Conservation (phyloP, 2,113 vertebrate species). For the Eidolon helvum region DNA sequence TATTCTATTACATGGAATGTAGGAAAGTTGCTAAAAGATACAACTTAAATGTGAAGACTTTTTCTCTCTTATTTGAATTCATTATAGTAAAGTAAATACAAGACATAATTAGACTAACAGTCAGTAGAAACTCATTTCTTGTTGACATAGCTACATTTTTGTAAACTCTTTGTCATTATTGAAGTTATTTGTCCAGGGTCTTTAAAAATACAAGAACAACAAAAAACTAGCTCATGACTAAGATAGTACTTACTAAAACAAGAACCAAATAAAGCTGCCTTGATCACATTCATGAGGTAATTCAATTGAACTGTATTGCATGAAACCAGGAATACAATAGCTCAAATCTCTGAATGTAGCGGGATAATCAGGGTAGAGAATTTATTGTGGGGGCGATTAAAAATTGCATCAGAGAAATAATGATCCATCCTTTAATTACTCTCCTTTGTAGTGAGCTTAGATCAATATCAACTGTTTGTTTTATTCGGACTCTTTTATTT, state of each 20-base stretch:
- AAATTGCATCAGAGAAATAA: constrained; percentile 77
- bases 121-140: constrained; percentile 62
- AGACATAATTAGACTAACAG: background rate
- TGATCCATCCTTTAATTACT: constrained; percentile 78
- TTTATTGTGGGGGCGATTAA: constrained; percentile 67
- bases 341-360: constrained; percentile 63
- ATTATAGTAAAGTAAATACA: background rate
- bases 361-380: constrained; percentile 68
- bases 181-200: constrained; percentile 48
- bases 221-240: constrained; percentile 45
- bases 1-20: background rate
- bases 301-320: constrained; percentile 28
- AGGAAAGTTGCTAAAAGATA: background rate
- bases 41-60: constrained; percentile 20
- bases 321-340: constrained; percentile 64
- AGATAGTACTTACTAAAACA: constrained; percentile 58
- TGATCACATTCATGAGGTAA: constrained; percentile 31
- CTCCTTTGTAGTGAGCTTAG: constrained; percentile 75
- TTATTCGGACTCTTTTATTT: constrained; percentile 63
- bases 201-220: background rate
- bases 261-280: constrained; percentile 48
- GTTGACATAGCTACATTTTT: constrained; percentile 52
- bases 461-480: constrained; percentile 71
- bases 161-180: constrained; percentile 41
- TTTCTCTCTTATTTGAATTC: constrained; percentile 34